Percentiles rank a stretch among this genome's conserved stretches.
These are phyloP conservation scores for Rhorus exstirpatorius DNA, from an alignment of 2,888 invertebrate genomes.

Conservation along the genomic window DNA sequence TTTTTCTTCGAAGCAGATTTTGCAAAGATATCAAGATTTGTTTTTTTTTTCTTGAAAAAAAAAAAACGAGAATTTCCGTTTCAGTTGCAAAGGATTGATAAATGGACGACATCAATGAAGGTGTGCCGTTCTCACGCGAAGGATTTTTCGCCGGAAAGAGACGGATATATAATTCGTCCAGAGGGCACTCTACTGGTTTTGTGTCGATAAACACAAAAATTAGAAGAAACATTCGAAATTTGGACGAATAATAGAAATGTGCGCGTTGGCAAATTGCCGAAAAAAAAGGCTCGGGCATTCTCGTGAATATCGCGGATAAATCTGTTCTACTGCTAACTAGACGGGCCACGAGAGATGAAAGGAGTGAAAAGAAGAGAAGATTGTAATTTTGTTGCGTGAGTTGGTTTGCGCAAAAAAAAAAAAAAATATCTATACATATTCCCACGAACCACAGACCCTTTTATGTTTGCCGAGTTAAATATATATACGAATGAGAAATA, in stretches of 20 bases:
- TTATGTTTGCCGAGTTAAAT: conserved; percentile 43
- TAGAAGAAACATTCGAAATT: conserved; percentile 1
- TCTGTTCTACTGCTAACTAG: conserved; percentile 54
- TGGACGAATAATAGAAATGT: conserved; percentile 31
- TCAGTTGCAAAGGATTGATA: conserved; percentile 18
- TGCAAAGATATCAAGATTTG: too few species aligned
- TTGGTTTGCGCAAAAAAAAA: conserved; percentile 25
- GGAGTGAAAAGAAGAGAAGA: conserved; percentile 32
- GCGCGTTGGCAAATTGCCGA: conserved; percentile 35
- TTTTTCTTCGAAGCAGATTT: too few species aligned
- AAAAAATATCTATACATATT: conserved; percentile 16
- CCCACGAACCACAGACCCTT: conserved; percentile 59
- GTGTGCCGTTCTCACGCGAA: conserved; percentile 22
- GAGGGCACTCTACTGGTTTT: not conserved
- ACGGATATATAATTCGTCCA: conserved; percentile 18
- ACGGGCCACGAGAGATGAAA: conserved; percentile 37
- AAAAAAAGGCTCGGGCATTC: too few species aligned
- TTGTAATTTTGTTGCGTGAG: conserved; percentile 58
- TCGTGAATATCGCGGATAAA: too few species aligned
- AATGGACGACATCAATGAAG: not conserved
- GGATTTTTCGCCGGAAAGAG: not conserved
- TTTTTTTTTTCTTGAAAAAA: too few species aligned
- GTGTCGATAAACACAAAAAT: conserved; percentile 15
- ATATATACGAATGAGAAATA: conserved; percentile 34
- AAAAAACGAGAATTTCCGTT: too few species aligned